Evolutionary conservation across 2,888 invertebrate genomes (phyloP), one percentile per base, ranked within the genome.

Genomic region (Mythimna impura): DNA sequence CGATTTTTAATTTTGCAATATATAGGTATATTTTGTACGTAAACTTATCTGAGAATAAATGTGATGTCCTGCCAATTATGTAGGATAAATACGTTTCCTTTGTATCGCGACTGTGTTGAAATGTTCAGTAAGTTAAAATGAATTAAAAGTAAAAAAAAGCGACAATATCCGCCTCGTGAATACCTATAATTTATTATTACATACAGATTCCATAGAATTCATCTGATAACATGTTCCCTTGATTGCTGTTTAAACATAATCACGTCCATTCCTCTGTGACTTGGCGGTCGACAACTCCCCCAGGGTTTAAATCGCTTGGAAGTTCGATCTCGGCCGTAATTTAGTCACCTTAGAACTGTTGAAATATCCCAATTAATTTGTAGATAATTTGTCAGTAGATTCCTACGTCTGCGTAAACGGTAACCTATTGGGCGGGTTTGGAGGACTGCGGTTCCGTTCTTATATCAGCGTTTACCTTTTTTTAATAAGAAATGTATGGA

Each of bases 91-190:
- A 54, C 10, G 14, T 52, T 60, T 20, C 43, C 58, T 74, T 71
- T 78, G 74, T 71, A 60, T 36, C 8, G 52, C 43, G 43, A 60
- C 25, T 60, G 25, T 10, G 36, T 20, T 52, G 22, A 30, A 66
- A 6, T 43, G 14, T 40, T 25, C 36, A 22, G 20, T 47, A 43
- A 36, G 54, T 66, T 54, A 30, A 47, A 64, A n/a, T 47, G 12
- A 3, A 40, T 40, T 34, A 17, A 5, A 36, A 25, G 2, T 61
- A 50, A 25, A 22, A 36, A 55, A 20, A 34, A 47, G 30, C 30
- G 52, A 20, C 7, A 20, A 25, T 47, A 55, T 22, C 10, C n/a
- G 34, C 34, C 1, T 22, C 1, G 17, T 55, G 20, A 20, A 34
- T 47, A 47, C 17, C 4, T 8, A 54, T 25, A 54, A 25, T 63